These are phyloP conservation scores for Smittia aterrima DNA, from an alignment of 2,888 invertebrate genomes.

Conservation along the genomic window DNA sequence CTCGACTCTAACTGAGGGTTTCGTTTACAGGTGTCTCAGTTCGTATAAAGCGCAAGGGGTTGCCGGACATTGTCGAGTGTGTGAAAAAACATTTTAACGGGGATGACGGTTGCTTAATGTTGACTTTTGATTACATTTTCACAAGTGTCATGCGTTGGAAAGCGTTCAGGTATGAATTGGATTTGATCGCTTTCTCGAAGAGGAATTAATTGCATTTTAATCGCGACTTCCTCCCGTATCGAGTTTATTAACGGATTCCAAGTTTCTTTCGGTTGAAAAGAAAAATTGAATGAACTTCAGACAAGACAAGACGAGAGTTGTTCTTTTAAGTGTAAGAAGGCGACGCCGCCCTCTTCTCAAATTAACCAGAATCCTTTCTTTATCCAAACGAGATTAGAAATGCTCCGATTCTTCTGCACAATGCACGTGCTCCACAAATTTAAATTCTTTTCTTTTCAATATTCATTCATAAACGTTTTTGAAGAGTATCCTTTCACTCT, in stretches of 20 bases:
- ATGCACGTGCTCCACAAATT: conserved; percentile 34
- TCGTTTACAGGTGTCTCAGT: conserved; percentile 10
- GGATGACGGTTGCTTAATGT: conserved; percentile 13
- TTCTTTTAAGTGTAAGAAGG: conserved; percentile 38
- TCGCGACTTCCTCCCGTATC: conserved; percentile 37
- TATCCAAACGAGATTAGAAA: conserved; percentile 21
- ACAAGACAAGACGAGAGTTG: not conserved
- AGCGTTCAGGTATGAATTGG: conserved; percentile 14
- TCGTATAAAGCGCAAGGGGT: conserved; percentile 17
- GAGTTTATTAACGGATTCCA: not conserved
- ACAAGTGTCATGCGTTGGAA: conserved; percentile 26
- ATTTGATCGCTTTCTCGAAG: not conserved
- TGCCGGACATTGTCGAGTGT: conserved; percentile 25
- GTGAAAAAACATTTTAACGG: conserved; percentile 25
- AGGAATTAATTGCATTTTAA: conserved; percentile 35
- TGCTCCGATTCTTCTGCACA: conserved; percentile 19
- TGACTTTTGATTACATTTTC: conserved; percentile 38
- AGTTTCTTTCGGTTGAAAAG: not conserved
- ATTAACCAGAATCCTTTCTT: conserved; percentile 34
- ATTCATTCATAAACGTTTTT: conserved; percentile 29
- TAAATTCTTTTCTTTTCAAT: not conserved
- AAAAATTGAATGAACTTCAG: not conserved
- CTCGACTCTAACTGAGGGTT: not conserved
- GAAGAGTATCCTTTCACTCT: conserved; percentile 26
- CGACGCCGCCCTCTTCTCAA: conserved; percentile 31